Evolutionary conservation across 2,888 invertebrate genomes (phyloP), one percentile per base, ranked within the genome.

Genomic region (Ectemnius lituratus): DNA sequence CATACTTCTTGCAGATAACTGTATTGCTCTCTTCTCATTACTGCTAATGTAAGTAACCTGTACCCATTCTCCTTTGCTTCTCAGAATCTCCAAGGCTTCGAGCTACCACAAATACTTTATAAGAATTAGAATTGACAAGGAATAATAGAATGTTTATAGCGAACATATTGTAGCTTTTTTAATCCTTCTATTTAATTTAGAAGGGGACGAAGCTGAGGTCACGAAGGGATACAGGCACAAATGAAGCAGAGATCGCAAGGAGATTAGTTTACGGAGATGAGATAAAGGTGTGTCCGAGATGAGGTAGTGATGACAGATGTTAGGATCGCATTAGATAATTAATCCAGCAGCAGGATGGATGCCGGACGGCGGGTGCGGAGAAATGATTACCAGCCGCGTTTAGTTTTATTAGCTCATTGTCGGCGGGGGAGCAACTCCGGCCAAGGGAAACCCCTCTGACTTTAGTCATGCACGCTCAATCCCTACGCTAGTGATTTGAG

Each of bases 321-420:
- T 89, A 79, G 76, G 84, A 80, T 83, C 82, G 84, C 87, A 90
- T 90, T 90, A 90, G 89, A 89, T 90, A 88, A 90, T 90, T 90
- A 89, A 90, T 89, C 88, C 83, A 63, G 62, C 27, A 23, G 23
- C 23, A 23, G 23, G 20, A 20, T 20, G 20, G 20, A 20, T 20
- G 28, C 52, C 72, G 76, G 75, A 74, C 61, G 75, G 76, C 81
- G 83, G 81, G 81, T 78, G 85, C 76, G 80, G 80, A 81, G 79
- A 80, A 79, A 85, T 83, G 84, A 84, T 84, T 83, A 85, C 79
- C 65, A 59, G 45, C 23, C 78, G 76, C 82, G 81, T 84, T 81
- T 83, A 83, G 84, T 84, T 86, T 85, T 85, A 86, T 86, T 86
- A 80, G 71, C 73, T 70, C 71, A 73, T 72, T 63, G 61, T 67